Evolutionary conservation across 1,140 invertebrate species (phyloP), one percentile per base, ranked within the genome.

Genomic region (Drosophila mojavensis): DNA sequence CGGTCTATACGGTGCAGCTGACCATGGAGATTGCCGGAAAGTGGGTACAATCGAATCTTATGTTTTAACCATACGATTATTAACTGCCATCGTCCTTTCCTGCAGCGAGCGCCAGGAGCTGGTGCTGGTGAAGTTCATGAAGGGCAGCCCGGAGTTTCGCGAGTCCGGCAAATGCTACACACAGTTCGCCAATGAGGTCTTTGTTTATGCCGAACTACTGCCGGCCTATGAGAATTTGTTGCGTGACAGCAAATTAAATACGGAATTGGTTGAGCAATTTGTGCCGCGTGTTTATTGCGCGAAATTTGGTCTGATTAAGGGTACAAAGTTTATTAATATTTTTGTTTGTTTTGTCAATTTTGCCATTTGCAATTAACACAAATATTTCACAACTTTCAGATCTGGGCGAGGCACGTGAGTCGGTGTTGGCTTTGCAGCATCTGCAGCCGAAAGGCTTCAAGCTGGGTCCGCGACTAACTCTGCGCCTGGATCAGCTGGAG

Each of bases 121-220:
- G 59, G 63, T 91, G 6, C 58, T 92, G 48, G 83, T 81, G 1
- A 92, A 92, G 65, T 91, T 92, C 43, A 92, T 92, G 91, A 90
- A 89, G 68, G 90, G 91, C 30, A 72, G 69, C n/a, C 59, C 70
- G 5, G 65, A 68, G 13, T 92, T 91, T 41, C 81, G 91, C 0
- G 72, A 73, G 43, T 75, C 75, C 3, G 86, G 86, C 58, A 83
- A 82, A 50, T 91, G 89, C 10, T 91, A 91, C 59, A 78, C 70
- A 1, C 91, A 91, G 64, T 92, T 90, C 56, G 75, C 83, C 60
- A 92, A 92, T 64, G 91, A 92, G 51, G 56, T 79, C 11, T 91
- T 79, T 53, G 77, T 80, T 26, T 92, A 92, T 24, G 55, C 74
- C 6, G 73, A 90, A 15, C 71, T 91, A 0, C 55, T 92, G 61